Percentiles rank a stretch among this genome's conserved stretches.
Conservation (phyloP, 2,797 vertebrate species). For the Heliangelus exortis region DNA sequence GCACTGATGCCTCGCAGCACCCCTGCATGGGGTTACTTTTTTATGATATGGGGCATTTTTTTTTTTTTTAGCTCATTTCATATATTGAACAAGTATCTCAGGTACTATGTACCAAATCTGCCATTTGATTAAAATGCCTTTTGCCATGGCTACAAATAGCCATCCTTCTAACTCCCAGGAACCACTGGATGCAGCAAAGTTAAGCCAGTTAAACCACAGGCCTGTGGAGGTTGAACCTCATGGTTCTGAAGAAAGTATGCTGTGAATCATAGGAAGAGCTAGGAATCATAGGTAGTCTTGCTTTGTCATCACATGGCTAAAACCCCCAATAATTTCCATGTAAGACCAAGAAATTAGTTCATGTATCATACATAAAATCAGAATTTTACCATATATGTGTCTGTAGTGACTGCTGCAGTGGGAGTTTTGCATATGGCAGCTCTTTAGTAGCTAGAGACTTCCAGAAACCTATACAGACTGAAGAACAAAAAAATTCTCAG, state of each 20-base stretch:
- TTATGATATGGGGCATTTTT: accelerated
- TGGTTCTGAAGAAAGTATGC: neutral
- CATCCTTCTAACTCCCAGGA: neutral
- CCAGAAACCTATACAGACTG: neutral
- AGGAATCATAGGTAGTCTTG: neutral
- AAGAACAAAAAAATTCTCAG: neutral
- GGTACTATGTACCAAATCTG: neutral
- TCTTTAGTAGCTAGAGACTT: neutral
- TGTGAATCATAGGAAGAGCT: neutral
- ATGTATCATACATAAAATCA: neutral
- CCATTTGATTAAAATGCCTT: neutral
- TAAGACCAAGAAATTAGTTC: neutral
- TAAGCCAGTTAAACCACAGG: neutral
- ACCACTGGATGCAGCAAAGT: neutral
- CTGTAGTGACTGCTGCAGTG: neutral
- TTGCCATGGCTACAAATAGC: neutral
- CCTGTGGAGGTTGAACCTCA: neutral
- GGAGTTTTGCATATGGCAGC: neutral
- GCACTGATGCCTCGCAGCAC: neutral
- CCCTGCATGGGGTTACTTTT: neutral
- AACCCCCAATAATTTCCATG: neutral
- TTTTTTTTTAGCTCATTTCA: neutral
- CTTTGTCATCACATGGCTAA: neutral
- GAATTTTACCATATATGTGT: neutral
- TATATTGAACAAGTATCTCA: neutral